Base-by-base conservation (phyloP, 1,140 invertebrate species). In the Drosophila micromelanica region DNA sequence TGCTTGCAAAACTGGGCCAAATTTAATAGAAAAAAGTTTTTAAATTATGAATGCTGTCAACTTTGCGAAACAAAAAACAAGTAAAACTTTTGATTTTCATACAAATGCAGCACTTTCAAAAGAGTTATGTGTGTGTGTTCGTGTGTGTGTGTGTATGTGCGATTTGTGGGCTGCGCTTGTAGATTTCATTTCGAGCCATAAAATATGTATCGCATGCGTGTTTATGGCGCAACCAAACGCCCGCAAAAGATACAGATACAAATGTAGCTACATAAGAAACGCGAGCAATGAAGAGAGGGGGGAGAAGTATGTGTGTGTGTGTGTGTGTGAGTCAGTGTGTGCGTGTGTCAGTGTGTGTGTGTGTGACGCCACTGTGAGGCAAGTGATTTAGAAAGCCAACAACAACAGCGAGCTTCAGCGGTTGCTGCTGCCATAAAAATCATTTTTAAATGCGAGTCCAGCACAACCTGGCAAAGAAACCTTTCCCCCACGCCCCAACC, bases 181-280 rank as follows among this genome's bases (percentile, higher is more conserved):
- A 64, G 73, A 81, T 63, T 76, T 64, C 38, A 70, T 76, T 51
- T 57, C 35, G 59, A 63, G 56, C 77, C 77, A 86, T 86, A 73
- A 85, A 85, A 85, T 77, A 87, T 86, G 59, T 86, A 87, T 78
- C 59, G 57, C 70, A 75, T 87, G 74, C 65, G 78, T 85, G 78
- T 81, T 87, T 81, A 72, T 62, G 70, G 52, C 51, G 43, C 46
- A 46, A 40, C 20, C 40, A 62, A 9, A 37, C 51, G 27, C 32
- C 7, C 9, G 11, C 42, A 38, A 60, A 56, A 73, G 72, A 63
- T 51, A 69, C 69, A 74, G 52, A 57, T 64, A 82, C 57, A 62
- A 61, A 45, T 43, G 55, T 57, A 45, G 13, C 46, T 9, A 30
- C 9, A 38, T 8, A 43, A 6, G 12, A 15, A n/a, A 2, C 20